Conservation (phyloP, 2,888 invertebrate species). For the Petrophora chlorosata region DNA sequence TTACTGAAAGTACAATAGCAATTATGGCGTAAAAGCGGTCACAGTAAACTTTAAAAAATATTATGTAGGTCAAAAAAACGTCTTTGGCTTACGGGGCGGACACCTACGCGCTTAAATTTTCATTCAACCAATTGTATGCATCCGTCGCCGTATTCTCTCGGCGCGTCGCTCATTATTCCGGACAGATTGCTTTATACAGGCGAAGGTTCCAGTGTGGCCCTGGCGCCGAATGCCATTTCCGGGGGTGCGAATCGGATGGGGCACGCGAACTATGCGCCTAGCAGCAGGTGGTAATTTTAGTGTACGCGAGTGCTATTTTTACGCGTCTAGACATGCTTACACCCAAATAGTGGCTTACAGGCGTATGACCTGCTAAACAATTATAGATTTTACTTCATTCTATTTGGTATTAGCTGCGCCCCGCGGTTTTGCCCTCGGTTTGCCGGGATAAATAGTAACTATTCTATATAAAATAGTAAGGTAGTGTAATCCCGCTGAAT, state of each 20-base stretch:
- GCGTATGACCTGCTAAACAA: neutral
- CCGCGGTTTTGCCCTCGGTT: too few species aligned
- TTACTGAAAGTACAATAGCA: too few species aligned
- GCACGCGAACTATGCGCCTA: slow-evolving; percentile 59
- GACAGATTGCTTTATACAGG: slow-evolving; percentile 18
- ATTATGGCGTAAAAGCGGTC: too few species aligned
- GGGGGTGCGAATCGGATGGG: slow-evolving; percentile 56
- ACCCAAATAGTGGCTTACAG: slow-evolving; percentile 37
- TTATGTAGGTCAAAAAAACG: too few species aligned
- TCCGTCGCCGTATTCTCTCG: neutral
- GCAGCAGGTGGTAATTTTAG: slow-evolving; percentile 65
- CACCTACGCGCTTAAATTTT: too few species aligned
- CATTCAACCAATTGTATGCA: too few species aligned
- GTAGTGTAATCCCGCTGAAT: too few species aligned
- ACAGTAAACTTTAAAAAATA: too few species aligned
- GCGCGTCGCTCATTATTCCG: slow-evolving; percentile 7
- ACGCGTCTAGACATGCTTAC: slow-evolving; percentile 43
- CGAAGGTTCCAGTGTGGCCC: slow-evolving; percentile 47
- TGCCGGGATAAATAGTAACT: too few species aligned
- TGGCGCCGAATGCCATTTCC: slow-evolving; percentile 66
- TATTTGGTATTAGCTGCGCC: neutral
- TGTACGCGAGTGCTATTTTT: slow-evolving; percentile 54
- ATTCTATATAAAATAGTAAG: too few species aligned
- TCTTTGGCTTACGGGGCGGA: too few species aligned
- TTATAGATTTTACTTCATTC: neutral